Evolutionary conservation across 2,797 vertebrate genomes (phyloP).

Genomic region (Novumbra hubbsi): DNA sequence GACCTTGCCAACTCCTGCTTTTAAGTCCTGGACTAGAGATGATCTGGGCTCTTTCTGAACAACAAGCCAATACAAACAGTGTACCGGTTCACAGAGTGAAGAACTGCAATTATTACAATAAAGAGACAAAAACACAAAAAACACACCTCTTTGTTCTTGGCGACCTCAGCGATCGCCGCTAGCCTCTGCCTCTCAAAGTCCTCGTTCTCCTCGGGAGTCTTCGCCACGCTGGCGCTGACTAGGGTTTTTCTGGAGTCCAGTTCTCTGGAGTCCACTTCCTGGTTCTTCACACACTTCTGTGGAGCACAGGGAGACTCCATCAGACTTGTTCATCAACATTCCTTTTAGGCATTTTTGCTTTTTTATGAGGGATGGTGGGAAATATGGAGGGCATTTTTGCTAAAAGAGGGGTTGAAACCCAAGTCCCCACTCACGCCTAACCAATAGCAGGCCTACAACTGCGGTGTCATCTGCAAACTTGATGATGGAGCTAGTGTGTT

Average conservation of each 20-base stretch:
- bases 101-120: background rate
- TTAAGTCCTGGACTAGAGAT: background rate
- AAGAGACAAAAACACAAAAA: background rate
- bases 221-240: constrained; percentile 76
- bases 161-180: constrained; percentile 94
- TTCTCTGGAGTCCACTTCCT: constrained; percentile 85
- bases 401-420: too few relatives aligned
- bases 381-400: too few relatives aligned
- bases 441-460: too few relatives aligned
- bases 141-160: constrained; percentile 95
- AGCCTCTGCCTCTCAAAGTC: constrained; percentile 98
- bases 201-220: constrained; percentile 84
- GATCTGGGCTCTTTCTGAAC: background rate
- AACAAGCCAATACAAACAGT: background rate
- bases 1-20: background rate
- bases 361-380: too few relatives aligned
- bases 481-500: too few relatives aligned
- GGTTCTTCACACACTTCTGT: constrained; percentile 83
- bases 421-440: too few relatives aligned
- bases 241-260: constrained; percentile 94
- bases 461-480: too few relatives aligned
- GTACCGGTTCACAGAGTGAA: background rate
- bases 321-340: background rate
- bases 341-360: too few relatives aligned
- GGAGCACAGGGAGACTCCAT: constrained; percentile 6